phyloP scores from a whole-genome alignment of 2,888 invertebrate species.

The Pseudococcus jackbeardsleyi region DNA sequence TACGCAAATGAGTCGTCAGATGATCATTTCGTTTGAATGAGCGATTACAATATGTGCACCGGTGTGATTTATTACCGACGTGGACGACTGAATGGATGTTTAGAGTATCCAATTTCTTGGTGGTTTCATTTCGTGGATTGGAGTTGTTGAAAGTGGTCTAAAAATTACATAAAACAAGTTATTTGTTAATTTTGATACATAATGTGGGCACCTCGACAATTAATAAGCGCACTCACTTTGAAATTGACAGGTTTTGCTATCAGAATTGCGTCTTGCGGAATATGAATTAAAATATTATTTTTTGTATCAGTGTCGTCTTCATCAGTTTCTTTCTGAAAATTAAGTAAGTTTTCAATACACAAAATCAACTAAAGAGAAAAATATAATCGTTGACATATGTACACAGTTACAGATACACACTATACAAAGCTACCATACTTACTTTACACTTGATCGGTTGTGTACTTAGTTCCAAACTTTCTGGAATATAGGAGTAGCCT shows the following conservation, averaged over 20 bases:
- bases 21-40: not conserved
- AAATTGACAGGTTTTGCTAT: not conserved
- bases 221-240: not conserved
- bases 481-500: not conserved
- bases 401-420: no score
- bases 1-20: not conserved
- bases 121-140: not conserved
- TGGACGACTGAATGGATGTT: not conserved
- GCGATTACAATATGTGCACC: not conserved
- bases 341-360: not conserved
- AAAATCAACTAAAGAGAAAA: not conserved
- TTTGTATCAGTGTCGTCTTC: not conserved
- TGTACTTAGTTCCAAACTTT: not conserved
- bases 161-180: not conserved
- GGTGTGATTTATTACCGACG: not conserved
- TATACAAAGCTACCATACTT: no score
- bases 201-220: not conserved
- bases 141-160: not conserved
- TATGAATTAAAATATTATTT: not conserved
- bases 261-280: not conserved
- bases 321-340: not conserved
- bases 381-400: not conserved
- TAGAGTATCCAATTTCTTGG: not conserved
- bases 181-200: not conserved
- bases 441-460: not conserved